A percentile compares a stretch with the other conserved stretches of the same genome.
phyloP scores from a whole-genome alignment of 2,797 vertebrate genomes.

The Anguilla obscura region DNA sequence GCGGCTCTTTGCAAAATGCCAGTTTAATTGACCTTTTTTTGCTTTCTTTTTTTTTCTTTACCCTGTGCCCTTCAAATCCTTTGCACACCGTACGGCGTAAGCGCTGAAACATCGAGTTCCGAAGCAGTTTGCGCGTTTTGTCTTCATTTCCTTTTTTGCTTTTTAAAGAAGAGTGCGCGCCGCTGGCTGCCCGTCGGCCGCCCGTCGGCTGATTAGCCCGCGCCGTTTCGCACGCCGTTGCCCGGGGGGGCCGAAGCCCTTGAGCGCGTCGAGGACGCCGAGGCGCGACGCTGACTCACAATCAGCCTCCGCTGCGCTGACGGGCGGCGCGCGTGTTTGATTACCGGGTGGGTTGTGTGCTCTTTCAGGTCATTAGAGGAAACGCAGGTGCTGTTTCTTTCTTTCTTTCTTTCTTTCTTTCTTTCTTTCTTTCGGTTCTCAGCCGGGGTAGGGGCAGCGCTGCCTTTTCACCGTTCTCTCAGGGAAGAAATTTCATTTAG shows the following conservation, averaged over 20 bases:
- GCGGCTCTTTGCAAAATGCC: neutral
- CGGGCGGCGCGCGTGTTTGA: constrained; percentile 45
- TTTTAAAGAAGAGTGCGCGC: neutral
- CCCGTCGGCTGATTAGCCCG: neutral
- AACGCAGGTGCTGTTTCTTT: constrained; percentile 25
- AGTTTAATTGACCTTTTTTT: neutral
- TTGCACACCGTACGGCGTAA: neutral
- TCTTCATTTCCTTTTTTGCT: neutral
- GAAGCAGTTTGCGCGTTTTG: neutral
- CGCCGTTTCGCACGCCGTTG: neutral
- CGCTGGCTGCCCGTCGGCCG: neutral
- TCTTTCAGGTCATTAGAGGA: constrained; percentile 31
- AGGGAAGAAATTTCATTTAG: neutral
- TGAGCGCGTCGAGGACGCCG: neutral
- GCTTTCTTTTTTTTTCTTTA: too few relatives aligned
- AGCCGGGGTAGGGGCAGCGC: neutral
- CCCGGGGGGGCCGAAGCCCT: neutral
- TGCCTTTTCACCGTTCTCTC: constrained; percentile 2
- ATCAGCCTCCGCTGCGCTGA: neutral
- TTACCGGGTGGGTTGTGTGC: constrained; percentile 48
- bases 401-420: constrained; percentile 23
- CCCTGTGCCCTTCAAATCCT: neutral
- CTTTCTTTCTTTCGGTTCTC: neutral
- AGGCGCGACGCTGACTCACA: neutral
- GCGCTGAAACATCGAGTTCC: neutral